Conservation (phyloP, 1,140 invertebrate species). For the Agrilus planipennis region DNA sequence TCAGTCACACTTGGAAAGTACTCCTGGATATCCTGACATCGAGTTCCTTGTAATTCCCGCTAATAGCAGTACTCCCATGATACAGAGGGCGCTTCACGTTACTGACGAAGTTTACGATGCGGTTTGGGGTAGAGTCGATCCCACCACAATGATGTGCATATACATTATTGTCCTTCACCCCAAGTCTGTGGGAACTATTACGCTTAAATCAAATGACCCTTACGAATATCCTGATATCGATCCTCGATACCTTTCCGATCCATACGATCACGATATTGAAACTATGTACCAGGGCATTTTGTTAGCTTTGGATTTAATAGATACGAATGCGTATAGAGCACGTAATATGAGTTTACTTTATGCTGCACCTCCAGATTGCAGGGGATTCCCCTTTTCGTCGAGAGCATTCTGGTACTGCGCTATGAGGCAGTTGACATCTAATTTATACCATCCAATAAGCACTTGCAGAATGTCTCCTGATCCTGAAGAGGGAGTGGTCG, state of each 20-base stretch:
- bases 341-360: slow-evolving; percentile 45
- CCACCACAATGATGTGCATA: slow-evolving; percentile 54
- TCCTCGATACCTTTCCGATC: slow-evolving; percentile 61
- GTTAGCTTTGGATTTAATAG: slow-evolving; percentile 41
- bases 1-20: background rate
- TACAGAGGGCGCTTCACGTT: background rate
- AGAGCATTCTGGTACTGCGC: slow-evolving; percentile 47
- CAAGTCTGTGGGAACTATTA: slow-evolving; percentile 56
- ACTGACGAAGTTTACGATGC: background rate
- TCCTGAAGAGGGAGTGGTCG: slow-evolving; percentile 34
- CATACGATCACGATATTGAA: slow-evolving; percentile 45
- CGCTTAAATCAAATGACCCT: slow-evolving; percentile 52
- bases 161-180: slow-evolving; percentile 54
- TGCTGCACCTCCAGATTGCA: slow-evolving; percentile 48
- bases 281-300: slow-evolving; percentile 17
- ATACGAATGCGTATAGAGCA: slow-evolving; percentile 44
- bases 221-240: slow-evolving; percentile 62
- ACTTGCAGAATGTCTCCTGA: slow-evolving; percentile 48
- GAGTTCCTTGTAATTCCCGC: background rate
- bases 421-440: slow-evolving; percentile 33
- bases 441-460: slow-evolving; percentile 44
- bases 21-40: background rate
- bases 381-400: slow-evolving; percentile 13
- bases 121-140: background rate
- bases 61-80: background rate